Evolutionary conservation across 35 echinoderm and acorn worm species (phyloP).

Genomic region (Lytechinus pictus): DNA sequence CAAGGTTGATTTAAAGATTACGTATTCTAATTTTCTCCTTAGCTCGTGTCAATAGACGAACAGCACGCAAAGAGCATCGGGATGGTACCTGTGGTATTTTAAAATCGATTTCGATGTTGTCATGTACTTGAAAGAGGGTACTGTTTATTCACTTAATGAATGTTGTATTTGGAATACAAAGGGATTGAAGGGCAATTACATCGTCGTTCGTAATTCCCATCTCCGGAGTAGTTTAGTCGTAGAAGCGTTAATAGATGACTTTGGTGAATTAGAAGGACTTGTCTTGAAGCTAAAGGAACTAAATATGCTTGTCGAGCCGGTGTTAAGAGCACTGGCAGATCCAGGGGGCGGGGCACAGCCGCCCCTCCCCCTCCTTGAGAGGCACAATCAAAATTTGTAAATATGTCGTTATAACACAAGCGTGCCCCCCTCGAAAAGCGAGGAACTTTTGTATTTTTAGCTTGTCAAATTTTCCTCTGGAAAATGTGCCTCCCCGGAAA

Average conservation of each 20-base stretch:
- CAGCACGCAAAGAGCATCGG: background rate
- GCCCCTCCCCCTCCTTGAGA: too few relatives aligned
- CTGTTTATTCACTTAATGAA: background rate
- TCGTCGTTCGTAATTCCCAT: background rate
- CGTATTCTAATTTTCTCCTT: background rate
- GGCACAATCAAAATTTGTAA: too few relatives aligned
- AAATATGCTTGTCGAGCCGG: too few relatives aligned
- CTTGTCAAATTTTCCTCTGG: too few relatives aligned
- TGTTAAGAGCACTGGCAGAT: background rate
- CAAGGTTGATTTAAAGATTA: background rate
- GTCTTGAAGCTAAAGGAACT: background rate
- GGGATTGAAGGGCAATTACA: background rate
- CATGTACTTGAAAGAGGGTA: background rate
- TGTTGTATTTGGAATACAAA: background rate
- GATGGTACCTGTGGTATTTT: background rate
- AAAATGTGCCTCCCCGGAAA: too few relatives aligned
- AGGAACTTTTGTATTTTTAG: too few relatives aligned
- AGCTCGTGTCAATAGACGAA: background rate
- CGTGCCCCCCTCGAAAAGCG: too few relatives aligned
- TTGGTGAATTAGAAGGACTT: background rate
- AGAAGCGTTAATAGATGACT: background rate
- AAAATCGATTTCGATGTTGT: background rate
- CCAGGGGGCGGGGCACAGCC: too few relatives aligned
- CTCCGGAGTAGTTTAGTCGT: background rate
- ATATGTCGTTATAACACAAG: too few relatives aligned